A percentile compares a stretch with the other conserved stretches of the same genome.
Evolutionary conservation across 1,140 invertebrate species (phyloP).

Genomic region (Monomorium pharaonis): DNA sequence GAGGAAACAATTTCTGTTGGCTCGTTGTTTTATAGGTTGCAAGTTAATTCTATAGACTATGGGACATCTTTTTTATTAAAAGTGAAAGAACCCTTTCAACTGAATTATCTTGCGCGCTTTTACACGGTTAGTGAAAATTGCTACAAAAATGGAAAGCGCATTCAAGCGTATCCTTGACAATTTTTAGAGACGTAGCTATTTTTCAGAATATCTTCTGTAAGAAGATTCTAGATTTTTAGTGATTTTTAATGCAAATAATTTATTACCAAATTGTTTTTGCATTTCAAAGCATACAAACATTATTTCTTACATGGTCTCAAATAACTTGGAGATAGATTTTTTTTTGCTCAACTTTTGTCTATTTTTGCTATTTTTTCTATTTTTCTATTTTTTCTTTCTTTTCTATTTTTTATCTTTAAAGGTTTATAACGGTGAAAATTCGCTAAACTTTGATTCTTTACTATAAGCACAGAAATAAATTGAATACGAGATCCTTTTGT

Average conservation of each 20-base stretch:
- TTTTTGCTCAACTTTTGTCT: too few relatives aligned
- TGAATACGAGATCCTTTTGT: too few relatives aligned
- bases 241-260: conserved; percentile 6
- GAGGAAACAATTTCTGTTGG: background rate
- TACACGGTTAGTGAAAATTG: background rate
- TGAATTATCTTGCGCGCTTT: background rate
- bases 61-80: background rate
- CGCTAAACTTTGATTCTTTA: too few relatives aligned
- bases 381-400: too few relatives aligned
- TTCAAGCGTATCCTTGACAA: too few relatives aligned
- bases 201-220: background rate
- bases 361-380: too few relatives aligned
- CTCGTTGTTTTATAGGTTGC: background rate
- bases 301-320: background rate
- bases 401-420: too few relatives aligned
- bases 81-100: background rate
- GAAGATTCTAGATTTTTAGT: background rate
- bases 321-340: background rate
- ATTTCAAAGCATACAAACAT: background rate
- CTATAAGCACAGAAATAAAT: too few relatives aligned
- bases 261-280: background rate
- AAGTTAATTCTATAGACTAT: background rate
- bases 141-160: background rate
- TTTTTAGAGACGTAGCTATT: background rate
- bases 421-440: too few relatives aligned